A percentile compares a stretch with the other conserved stretches of the same genome.
Conservation (phyloP, 2,113 vertebrate species). For the Pygoscelis antarcticus region DNA sequence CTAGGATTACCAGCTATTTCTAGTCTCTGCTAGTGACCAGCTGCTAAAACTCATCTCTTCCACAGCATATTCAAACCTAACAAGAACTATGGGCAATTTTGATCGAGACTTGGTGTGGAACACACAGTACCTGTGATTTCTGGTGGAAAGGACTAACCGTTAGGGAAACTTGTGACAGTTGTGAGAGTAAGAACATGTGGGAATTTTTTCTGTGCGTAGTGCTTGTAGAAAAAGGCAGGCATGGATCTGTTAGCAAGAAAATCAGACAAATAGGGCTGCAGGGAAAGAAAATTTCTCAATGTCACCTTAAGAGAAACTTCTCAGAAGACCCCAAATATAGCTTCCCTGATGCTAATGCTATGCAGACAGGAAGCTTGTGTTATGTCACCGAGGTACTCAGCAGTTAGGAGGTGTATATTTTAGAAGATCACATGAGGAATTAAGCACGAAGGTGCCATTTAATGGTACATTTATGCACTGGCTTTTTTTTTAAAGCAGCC, state of each 20-base stretch:
- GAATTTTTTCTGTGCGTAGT: neutral
- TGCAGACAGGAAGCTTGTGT: neutral
- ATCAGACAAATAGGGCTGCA: neutral
- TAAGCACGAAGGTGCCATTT: slow-evolving; percentile 3
- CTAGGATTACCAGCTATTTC: neutral
- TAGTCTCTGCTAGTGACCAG: neutral
- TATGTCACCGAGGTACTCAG: neutral
- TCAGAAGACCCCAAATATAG: neutral
- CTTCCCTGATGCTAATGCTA: neutral
- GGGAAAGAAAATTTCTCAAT: neutral
- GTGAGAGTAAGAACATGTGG: neutral
- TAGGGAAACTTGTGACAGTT: neutral
- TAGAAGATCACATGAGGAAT: neutral
- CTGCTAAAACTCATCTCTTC: neutral
- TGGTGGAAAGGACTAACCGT: neutral
- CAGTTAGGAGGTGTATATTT: neutral
- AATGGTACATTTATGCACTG: neutral
- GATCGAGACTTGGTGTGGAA: neutral
- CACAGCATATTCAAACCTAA: neutral
- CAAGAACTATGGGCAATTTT: neutral
- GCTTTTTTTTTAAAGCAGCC: neutral
- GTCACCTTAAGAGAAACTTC: neutral
- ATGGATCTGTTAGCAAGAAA: neutral
- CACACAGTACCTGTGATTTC: neutral
- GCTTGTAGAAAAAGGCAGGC: neutral